phyloP scores from a whole-genome alignment of 2,113 vertebrate species.

The Brachirus orientalis region DNA sequence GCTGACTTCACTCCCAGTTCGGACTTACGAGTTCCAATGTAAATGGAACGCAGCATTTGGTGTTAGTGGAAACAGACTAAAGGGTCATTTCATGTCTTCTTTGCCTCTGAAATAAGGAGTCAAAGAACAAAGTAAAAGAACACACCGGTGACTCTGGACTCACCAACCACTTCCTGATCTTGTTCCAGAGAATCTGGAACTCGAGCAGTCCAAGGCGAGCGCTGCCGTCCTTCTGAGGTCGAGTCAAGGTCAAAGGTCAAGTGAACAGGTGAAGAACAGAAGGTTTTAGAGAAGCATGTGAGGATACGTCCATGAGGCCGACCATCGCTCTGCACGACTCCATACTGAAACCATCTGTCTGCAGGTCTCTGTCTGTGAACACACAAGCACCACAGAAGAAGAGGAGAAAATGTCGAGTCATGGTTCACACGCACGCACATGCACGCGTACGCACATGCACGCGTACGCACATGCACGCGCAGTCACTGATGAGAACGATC shows the following conservation, averaged over 20 bases:
- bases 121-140: too few relatives aligned
- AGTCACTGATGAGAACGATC: background rate
- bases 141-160: too few relatives aligned
- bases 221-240: conserved; percentile 87
- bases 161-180: conserved; percentile 93
- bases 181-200: conserved; percentile 94
- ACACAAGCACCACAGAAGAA: too few relatives aligned
- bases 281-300: conserved; percentile 8
- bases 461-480: too few relatives aligned
- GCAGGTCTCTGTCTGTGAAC: conserved; percentile 77
- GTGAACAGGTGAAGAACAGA: background rate
- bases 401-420: background rate
- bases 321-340: conserved; percentile 89
- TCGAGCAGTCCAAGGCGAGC: conserved; percentile 88
- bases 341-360: conserved; percentile 86
- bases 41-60: too few relatives aligned
- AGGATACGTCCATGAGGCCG: conserved; percentile 93
- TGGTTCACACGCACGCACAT: background rate
- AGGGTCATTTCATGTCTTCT: too few relatives aligned
- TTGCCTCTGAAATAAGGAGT: too few relatives aligned
- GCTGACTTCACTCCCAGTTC: too few relatives aligned
- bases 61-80: too few relatives aligned
- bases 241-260: conserved; percentile 76
- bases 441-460: too few relatives aligned
- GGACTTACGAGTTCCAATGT: too few relatives aligned